phyloP scores from a whole-genome alignment of 1,140 invertebrate genomes.

The Plectrocnemia conspersa region DNA sequence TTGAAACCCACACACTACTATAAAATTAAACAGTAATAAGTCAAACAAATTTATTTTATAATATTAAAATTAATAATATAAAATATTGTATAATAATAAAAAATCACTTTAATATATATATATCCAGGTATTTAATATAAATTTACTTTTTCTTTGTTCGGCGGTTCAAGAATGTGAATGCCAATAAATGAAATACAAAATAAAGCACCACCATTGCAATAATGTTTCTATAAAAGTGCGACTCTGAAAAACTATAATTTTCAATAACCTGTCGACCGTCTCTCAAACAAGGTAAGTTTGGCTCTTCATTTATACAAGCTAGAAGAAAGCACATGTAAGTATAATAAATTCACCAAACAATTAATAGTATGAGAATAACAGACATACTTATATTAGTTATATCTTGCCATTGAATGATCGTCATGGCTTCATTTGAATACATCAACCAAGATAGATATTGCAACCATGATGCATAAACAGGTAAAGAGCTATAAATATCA shows the following conservation, averaged over 20 bases:
- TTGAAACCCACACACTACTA: too few relatives aligned
- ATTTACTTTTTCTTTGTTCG: slow-evolving; percentile 59
- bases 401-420: slow-evolving; percentile 72
- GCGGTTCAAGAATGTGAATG: slow-evolving; percentile 60
- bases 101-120: too few relatives aligned
- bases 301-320: slow-evolving; percentile 59
- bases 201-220: slow-evolving; percentile 61
- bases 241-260: slow-evolving; percentile 63
- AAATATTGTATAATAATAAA: too few relatives aligned
- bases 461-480: slow-evolving; percentile 74
- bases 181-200: slow-evolving; percentile 64
- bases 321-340: slow-evolving; percentile 36
- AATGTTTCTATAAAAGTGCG: slow-evolving; percentile 63
- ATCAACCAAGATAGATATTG: slow-evolving; percentile 90
- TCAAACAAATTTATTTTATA: not conserved
- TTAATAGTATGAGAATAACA: not conserved
- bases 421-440: slow-evolving; percentile 85
- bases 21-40: too few relatives aligned
- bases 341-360: slow-evolving; percentile 6
- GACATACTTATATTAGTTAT: slow-evolving; percentile 73
- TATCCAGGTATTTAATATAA: not conserved
- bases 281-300: slow-evolving; percentile 64
- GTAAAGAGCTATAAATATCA: slow-evolving; percentile 59
- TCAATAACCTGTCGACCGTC: slow-evolving; percentile 67
- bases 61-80: too few relatives aligned